These are phyloP conservation scores for Bradypodion pumilum DNA, from an alignment of 2,797 vertebrate genomes.

Conservation along the genomic window DNA sequence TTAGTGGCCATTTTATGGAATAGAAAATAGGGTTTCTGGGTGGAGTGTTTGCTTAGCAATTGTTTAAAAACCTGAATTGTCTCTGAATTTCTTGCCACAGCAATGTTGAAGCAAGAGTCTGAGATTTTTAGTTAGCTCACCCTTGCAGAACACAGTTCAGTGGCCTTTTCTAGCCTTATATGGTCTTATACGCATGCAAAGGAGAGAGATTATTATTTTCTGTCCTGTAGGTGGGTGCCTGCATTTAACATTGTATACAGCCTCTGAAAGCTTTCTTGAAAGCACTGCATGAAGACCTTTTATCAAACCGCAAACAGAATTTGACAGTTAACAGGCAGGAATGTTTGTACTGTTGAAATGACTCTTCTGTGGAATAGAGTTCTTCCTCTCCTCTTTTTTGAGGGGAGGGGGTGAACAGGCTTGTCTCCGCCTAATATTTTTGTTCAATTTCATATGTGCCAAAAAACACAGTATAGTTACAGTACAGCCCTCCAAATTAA, in stretches of 20 bases:
- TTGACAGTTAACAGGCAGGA: conserved; percentile 63
- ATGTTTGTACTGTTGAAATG: conserved; percentile 54
- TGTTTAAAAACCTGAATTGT: not conserved
- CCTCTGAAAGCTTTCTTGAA: conserved; percentile 59
- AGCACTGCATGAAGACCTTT: conserved; percentile 58
- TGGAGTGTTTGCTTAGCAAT: not conserved
- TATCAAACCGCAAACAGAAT: conserved; percentile 62
- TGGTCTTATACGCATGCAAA: conserved; percentile 43
- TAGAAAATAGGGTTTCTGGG: not conserved
- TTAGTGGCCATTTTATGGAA: not conserved
- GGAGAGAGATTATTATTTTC: conserved; percentile 55
- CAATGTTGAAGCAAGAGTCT: not conserved
- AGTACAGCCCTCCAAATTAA: conserved; percentile 42
- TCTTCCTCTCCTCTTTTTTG: conserved; percentile 72
- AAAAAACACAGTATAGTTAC: conserved; percentile 49
- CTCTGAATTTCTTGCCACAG: not conserved
- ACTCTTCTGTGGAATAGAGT: conserved; percentile 72
- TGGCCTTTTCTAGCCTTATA: conserved; percentile 50
- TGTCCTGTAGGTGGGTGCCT: conserved; percentile 21
- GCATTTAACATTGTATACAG: conserved; percentile 34
- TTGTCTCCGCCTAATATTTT: conserved; percentile 2
- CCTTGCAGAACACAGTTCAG: conserved; percentile 1
- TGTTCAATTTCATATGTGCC: conserved; percentile 47
- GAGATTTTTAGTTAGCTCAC: conserved; percentile 9
- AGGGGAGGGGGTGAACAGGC: conserved; percentile 69